Evolutionary conservation across 2,888 invertebrate species (phyloP).

Genomic region (Synanthedon vespiformis): DNA sequence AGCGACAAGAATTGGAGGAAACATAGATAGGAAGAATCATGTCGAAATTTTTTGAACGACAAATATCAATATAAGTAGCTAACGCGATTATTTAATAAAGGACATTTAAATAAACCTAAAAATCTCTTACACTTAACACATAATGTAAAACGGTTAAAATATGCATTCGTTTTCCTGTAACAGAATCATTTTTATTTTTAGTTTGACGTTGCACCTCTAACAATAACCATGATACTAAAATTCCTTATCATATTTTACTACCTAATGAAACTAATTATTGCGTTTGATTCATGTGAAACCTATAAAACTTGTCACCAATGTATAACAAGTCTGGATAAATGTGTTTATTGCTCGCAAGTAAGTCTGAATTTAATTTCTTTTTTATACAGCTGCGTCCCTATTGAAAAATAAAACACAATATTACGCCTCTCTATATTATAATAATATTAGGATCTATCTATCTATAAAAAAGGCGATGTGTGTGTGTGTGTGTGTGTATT

Average conservation of each 20-base stretch:
- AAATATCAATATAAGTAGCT: too few species aligned
- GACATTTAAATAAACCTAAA: too few species aligned
- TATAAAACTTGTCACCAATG: slow-evolving; percentile 35
- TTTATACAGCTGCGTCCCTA: background rate
- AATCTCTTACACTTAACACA: background rate
- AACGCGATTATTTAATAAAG: too few species aligned
- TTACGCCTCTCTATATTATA: too few species aligned
- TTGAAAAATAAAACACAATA: too few species aligned
- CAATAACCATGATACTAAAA: background rate
- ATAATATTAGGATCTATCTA: too few species aligned
- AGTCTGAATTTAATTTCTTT: slow-evolving; percentile 4
- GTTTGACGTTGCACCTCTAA: background rate
- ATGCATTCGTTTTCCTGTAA: background rate
- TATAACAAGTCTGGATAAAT: slow-evolving; percentile 27
- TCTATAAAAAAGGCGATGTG: too few species aligned
- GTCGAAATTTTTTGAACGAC: too few species aligned
- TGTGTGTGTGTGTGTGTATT: too few species aligned
- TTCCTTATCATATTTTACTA: background rate
- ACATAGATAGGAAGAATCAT: too few species aligned
- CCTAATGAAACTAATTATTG: background rate
- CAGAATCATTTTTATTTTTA: background rate
- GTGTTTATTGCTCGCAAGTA: slow-evolving; percentile 45
- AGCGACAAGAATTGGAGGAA: too few species aligned
- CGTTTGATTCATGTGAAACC: slow-evolving; percentile 18
- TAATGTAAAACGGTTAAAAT: background rate